Evolutionary conservation across 64 coral and sea anemone genomes (phyloP).

Genomic region (Platygyra sinensis): DNA sequence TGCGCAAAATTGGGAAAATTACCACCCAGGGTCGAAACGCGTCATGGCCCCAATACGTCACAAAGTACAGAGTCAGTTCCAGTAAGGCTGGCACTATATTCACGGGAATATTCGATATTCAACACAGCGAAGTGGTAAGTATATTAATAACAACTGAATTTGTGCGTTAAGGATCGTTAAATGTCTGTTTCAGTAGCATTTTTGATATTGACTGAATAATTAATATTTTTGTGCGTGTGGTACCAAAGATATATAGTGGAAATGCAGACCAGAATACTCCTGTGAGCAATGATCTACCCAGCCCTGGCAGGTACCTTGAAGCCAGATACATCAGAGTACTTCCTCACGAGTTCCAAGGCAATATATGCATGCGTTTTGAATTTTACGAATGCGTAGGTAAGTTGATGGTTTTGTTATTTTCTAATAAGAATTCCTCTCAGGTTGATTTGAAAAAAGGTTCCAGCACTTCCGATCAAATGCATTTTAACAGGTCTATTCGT

Average conservation of each 20-base stretch:
- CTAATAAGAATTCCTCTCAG: neutral
- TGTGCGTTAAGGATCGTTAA: too few relatives aligned
- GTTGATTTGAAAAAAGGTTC: too few relatives aligned
- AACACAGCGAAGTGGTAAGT: neutral
- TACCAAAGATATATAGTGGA: slow-evolving; percentile 17
- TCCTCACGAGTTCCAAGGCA: neutral
- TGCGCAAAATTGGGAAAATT: slow-evolving; percentile 7
- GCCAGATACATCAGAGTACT: slow-evolving; percentile 32
- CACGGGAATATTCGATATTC: neutral
- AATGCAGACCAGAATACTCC: slow-evolving; percentile 34
- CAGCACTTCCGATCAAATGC: too few relatives aligned
- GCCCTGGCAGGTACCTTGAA: neutral
- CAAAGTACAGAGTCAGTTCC: slow-evolving; percentile 2
- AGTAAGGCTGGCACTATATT: neutral
- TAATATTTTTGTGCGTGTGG: neutral
- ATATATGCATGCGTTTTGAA: slow-evolving; percentile 64
- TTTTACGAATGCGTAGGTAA: slow-evolving; percentile 41
- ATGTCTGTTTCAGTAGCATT: too few relatives aligned
- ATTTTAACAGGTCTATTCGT: too few relatives aligned
- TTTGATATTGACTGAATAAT: too few relatives aligned
- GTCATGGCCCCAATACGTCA: slow-evolving; percentile 11
- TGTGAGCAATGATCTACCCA: slow-evolving; percentile 17
- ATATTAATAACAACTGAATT: too few relatives aligned
- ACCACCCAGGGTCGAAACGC: slow-evolving; percentile 55
- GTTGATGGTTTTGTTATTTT: neutral